These are phyloP conservation scores for Ptyas mucosa DNA, from an alignment of 2,113 vertebrate genomes.

Conservation along the genomic window DNA sequence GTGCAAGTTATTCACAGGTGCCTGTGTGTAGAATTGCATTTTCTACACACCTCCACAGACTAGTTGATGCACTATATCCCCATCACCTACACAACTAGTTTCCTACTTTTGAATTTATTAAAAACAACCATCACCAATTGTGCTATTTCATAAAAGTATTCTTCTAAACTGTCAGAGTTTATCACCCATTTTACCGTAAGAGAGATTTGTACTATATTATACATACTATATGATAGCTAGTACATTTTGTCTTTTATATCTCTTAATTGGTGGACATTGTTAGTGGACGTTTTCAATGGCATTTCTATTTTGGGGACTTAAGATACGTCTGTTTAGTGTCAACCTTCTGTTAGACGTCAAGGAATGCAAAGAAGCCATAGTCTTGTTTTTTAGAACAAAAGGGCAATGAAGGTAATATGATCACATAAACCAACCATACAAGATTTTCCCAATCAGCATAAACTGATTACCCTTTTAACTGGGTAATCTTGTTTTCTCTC, in stretches of 20 bases:
- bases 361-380: neutral
- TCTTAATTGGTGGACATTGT: neutral
- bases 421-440: neutral
- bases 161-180: neutral
- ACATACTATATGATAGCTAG: neutral
- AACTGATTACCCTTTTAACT: neutral
- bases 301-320: neutral
- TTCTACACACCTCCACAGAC: neutral
- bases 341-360: neutral
- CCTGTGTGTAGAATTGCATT: neutral
- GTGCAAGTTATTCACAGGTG: neutral
- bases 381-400: neutral
- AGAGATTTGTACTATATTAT: neutral
- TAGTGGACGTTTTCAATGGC: neutral
- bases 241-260: neutral
- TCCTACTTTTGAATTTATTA: neutral
- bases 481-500: neutral
- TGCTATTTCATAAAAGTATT: neutral
- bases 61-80: neutral
- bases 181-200: neutral
- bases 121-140: neutral
- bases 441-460: neutral
- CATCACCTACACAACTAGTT: neutral
- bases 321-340: neutral
- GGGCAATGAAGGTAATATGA: neutral